Evolutionary conservation across 1,140 invertebrate genomes (phyloP).

Genomic region (Philopotamus ludificatus): DNA sequence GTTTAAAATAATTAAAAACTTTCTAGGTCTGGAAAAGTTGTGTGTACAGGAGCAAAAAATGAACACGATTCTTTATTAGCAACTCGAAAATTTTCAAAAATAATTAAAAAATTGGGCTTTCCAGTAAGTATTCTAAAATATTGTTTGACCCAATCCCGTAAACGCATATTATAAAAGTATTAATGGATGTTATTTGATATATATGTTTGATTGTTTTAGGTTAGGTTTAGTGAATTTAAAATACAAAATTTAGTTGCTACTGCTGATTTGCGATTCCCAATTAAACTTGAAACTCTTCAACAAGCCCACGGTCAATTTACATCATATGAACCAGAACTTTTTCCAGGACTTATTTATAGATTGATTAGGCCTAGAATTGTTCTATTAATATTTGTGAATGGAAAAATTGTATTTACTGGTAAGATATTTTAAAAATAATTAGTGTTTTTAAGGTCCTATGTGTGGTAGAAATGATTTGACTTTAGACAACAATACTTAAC

Average conservation of each 20-base stretch:
- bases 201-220: conserved; percentile 58
- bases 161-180: too few relatives aligned
- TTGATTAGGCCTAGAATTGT: conserved; percentile 97
- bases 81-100: conserved; percentile 95
- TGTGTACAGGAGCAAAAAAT: conserved; percentile 96
- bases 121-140: conserved; percentile 61
- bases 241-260: conserved; percentile 99
- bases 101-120: conserved; percentile 97
- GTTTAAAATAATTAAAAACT: too few relatives aligned
- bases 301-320: conserved; percentile 94
- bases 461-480: conserved; percentile 11
- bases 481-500: not conserved
- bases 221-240: conserved; percentile 96
- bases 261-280: conserved; percentile 96
- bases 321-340: conserved; percentile 88
- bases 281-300: conserved; percentile 92
- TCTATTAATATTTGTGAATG: conserved; percentile 95
- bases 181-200: conserved; percentile 1
- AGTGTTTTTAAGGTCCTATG: too few relatives aligned
- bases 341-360: conserved; percentile 96
- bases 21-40: conserved; percentile 92
- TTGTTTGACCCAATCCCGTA: not conserved
- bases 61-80: conserved; percentile 92
- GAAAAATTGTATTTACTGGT: conserved; percentile 96
- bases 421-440: too few relatives aligned